Evolutionary conservation across 2,113 vertebrate genomes (phyloP).

Genomic region (Pionites leucogaster): DNA sequence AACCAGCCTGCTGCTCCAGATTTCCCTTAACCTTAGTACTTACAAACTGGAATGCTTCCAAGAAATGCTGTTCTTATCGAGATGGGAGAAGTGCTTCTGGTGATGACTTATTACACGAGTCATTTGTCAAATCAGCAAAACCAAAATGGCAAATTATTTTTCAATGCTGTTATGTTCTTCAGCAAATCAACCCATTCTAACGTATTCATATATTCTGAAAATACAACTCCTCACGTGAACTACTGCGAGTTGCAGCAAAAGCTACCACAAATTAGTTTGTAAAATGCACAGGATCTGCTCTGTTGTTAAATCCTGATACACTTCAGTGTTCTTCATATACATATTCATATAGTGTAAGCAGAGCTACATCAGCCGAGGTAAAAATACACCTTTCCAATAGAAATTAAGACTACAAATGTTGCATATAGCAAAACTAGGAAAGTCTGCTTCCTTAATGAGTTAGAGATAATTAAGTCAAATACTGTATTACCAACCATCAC

Average conservation of each 20-base stretch:
- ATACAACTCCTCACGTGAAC: not conserved
- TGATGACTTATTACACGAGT: not conserved
- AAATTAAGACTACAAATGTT: not conserved
- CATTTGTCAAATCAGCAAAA: not conserved
- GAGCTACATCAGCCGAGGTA: not conserved
- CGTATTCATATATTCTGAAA: conserved; percentile 7
- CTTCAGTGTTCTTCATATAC: not conserved
- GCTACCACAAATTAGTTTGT: not conserved
- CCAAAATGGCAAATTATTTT: not conserved
- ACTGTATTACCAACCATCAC: not conserved
- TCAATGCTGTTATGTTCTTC: not conserved
- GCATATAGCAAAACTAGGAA: not conserved
- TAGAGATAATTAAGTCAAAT: not conserved
- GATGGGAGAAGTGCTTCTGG: not conserved
- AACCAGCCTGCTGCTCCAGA: not conserved
- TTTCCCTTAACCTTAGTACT: not conserved
- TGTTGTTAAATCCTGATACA: not conserved
- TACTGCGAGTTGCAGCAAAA: not conserved
- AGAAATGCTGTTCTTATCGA: not conserved
- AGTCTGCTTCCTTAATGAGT: not conserved
- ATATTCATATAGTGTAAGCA: not conserved
- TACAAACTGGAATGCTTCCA: not conserved
- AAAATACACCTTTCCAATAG: not conserved
- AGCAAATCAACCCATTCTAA: not conserved
- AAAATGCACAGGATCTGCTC: not conserved